Evolutionary conservation across 2,888 invertebrate species (phyloP), one percentile per base, ranked within the genome.

Genomic region (Micropterix aruncella): DNA sequence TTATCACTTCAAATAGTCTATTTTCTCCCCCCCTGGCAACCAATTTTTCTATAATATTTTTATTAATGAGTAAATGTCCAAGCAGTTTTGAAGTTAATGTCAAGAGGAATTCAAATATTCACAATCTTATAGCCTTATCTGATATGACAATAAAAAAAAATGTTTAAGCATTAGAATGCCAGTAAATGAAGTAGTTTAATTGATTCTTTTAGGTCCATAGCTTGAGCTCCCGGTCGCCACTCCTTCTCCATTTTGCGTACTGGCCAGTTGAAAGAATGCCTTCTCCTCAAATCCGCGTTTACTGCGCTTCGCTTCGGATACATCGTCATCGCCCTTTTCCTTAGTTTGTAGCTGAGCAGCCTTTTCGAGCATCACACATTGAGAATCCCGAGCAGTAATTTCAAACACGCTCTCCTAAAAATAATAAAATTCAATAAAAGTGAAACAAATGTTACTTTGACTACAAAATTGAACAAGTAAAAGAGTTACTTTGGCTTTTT

Each of bases 381-480:
- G 83, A 47, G 78, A 81, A 56, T 83, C 84, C 52, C 84, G 78
- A 18, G 85, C 84, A 62, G 86, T 84, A 52, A 87, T 65, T 57
- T 86, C 64, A 62, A 89, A 90, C 56, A 90, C 83, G 59, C 86
- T 89, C 65, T 89, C 87, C 79, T 79, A 62, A 19, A 53, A 52
- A 48, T 54, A 55, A 41, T 59, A 63, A 14, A 65, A 53, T 12
- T 60, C 57, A 48, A 15, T 42, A 45, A 46, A 44, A 44, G 19
- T 45, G 44, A 42, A 43, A 44, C 41, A 18, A 15, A 42, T 40
- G 18, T 38, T 12, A 43, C 9, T 46, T 9, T 41, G 18, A 9
- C 19, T 40, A 12, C 18, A 7, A 38, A 19, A 27, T 14, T 44
- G 16, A 4, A 16, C 17, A 17, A 7, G 27, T 5, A 40, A 18